A percentile compares a stretch with the other conserved stretches of the same genome.
phyloP scores from a whole-genome alignment of 1,140 invertebrate genomes.

The Nomia melanderi region DNA sequence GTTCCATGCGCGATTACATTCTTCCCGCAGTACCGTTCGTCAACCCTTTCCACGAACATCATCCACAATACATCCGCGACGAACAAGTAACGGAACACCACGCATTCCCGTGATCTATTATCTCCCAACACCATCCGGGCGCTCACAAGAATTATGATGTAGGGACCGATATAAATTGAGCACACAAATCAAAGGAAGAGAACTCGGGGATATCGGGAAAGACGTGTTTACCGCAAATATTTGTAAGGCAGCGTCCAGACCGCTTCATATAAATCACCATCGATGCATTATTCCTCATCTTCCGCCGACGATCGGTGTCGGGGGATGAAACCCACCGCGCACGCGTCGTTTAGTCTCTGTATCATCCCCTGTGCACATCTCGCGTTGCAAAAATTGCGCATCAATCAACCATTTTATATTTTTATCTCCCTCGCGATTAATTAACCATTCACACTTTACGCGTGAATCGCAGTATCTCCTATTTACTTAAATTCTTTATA shows the following conservation, averaged over 20 bases:
- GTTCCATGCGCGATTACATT: too few relatives aligned
- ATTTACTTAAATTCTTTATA: too few relatives aligned
- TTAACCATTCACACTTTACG: too few relatives aligned
- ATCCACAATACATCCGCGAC: too few relatives aligned
- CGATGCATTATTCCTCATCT: conserved; percentile 17
- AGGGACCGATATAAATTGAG: conserved; percentile 30
- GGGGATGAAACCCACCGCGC: background rate
- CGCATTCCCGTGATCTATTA: conserved; percentile 4
- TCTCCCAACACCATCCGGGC: background rate
- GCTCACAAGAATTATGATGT: conserved; percentile 29
- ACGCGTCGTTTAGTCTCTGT: background rate
- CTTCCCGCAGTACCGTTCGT: background rate
- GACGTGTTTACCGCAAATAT: conserved; percentile 45
- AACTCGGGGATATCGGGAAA: conserved; percentile 20
- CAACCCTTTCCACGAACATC: background rate
- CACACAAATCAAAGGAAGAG: conserved; percentile 34
- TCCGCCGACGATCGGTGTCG: background rate
- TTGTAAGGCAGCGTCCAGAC: conserved; percentile 12
- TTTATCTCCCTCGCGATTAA: too few relatives aligned
- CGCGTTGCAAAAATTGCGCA: too few relatives aligned
- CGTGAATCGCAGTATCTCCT: too few relatives aligned
- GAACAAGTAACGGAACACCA: background rate
- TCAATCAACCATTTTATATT: too few relatives aligned
- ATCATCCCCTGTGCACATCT: too few relatives aligned
- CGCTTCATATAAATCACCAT: conserved; percentile 14